These are phyloP conservation scores for Penaeus indicus DNA, from an alignment of 1,140 invertebrate genomes.

Conservation along the genomic window DNA sequence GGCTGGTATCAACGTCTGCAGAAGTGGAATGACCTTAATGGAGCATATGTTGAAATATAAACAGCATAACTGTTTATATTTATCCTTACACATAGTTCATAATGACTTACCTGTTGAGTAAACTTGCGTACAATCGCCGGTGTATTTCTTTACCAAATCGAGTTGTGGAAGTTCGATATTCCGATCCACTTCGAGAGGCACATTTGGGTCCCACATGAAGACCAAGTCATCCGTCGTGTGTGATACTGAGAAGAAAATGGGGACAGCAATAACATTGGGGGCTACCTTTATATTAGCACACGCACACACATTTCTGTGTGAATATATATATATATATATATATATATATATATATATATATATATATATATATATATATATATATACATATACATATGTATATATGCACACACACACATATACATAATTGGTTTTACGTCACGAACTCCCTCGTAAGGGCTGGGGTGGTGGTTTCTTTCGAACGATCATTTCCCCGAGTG, in stretches of 20 bases:
- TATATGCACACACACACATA: no score
- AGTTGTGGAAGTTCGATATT: constrained; percentile 89
- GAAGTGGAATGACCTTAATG: not conserved
- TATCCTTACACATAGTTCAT: constrained; percentile 50
- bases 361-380: no score
- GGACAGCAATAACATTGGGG: not conserved
- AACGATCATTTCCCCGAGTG: no score
- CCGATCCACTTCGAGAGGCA: constrained; percentile 85
- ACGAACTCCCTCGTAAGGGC: no score
- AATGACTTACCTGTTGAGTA: constrained; percentile 81
- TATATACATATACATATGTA: no score
- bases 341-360: no score
- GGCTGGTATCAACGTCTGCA: no score
- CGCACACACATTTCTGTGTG: no score
- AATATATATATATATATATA: no score
- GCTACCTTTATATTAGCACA: no score
- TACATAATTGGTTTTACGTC: no score
- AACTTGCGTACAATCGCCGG: constrained; percentile 89
- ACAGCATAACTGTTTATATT: not conserved
- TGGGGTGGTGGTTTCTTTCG: no score
- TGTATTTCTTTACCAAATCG: constrained; percentile 85
- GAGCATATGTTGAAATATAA: not conserved
- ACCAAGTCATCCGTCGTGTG: constrained; percentile 91
- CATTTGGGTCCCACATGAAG: constrained; percentile 90
- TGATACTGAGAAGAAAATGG: constrained; percentile 76